phyloP scores from a whole-genome alignment of 2,888 invertebrate species.

The Troides aeacus region DNA sequence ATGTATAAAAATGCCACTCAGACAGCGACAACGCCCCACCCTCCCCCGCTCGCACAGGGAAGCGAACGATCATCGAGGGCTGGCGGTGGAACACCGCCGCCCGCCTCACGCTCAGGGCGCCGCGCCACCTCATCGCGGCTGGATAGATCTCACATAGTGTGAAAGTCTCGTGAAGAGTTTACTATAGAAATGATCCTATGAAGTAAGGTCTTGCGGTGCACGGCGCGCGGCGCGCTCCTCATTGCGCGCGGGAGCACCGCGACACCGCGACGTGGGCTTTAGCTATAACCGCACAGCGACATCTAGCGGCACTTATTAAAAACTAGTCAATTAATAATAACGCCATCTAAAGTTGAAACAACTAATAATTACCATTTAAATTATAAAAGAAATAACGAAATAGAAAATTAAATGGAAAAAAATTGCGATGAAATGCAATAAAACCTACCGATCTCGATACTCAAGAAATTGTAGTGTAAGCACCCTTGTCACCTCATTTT shows the following conservation, averaged over 20 bases:
- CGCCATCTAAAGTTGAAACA: too few relatives aligned
- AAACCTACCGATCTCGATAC: too few relatives aligned
- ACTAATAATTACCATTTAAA: too few relatives aligned
- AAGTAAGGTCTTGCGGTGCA: background rate
- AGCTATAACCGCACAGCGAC: background rate
- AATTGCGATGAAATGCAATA: too few relatives aligned
- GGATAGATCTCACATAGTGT: background rate
- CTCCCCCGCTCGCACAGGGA: constrained; percentile 6
- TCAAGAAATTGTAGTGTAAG: too few relatives aligned
- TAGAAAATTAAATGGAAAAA: too few relatives aligned
- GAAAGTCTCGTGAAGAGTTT: too few relatives aligned
- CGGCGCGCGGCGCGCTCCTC: background rate
- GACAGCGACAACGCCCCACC: constrained; percentile 21
- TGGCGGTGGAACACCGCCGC: constrained; percentile 21
- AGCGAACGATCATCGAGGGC: constrained; percentile 27
- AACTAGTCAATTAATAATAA: too few relatives aligned
- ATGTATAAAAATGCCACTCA: constrained; percentile 17
- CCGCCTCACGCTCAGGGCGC: constrained; percentile 26
- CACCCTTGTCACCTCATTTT: too few relatives aligned
- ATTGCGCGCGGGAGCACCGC: background rate
- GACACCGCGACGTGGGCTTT: background rate
- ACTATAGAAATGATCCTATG: too few relatives aligned
- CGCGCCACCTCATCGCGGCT: constrained; percentile 2
- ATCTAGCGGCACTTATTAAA: background rate
- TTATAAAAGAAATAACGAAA: too few relatives aligned